These are phyloP conservation scores for Trachymyrmex cornetzi DNA, from an alignment of 1,140 invertebrate genomes.

Conservation along the genomic window DNA sequence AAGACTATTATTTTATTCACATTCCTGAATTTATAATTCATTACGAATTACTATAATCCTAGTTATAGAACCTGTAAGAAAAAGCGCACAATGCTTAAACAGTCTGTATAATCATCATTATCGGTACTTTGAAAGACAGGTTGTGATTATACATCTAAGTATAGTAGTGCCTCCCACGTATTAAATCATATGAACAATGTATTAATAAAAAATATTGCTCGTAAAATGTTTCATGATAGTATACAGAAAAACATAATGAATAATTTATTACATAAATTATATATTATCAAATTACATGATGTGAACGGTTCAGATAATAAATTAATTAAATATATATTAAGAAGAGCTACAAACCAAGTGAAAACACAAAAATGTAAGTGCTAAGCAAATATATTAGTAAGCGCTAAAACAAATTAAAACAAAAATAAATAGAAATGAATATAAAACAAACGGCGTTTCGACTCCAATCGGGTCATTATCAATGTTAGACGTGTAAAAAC, in stretches of 20 bases:
- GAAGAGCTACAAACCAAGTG: no score
- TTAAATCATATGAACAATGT: not conserved
- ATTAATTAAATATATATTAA: no score
- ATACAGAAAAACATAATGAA: conserved; percentile 10
- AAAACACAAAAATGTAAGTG: no score
- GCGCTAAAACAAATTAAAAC: no score
- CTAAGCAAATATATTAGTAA: no score
- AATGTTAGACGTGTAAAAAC: no score
- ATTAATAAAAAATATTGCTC: not conserved
- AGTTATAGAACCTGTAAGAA: conserved; percentile 18
- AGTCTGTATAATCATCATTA: conserved; percentile 2
- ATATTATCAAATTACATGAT: no score
- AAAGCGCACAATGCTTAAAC: not conserved
- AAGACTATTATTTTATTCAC: not conserved
- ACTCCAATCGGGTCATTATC: no score
- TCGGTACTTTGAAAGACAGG: conserved; percentile 24
- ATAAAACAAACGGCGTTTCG: no score
- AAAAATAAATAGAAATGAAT: no score
- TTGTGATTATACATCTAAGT: conserved; percentile 38
- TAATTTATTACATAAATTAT: conserved; percentile 1
- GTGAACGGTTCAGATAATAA: no score
- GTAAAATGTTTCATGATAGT: not conserved
- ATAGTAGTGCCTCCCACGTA: conserved; percentile 41
- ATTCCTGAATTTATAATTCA: not conserved
- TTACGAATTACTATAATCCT: not conserved